Conservation (phyloP, 2,113 vertebrate genomes). For the Alligator sinensis region DNA sequence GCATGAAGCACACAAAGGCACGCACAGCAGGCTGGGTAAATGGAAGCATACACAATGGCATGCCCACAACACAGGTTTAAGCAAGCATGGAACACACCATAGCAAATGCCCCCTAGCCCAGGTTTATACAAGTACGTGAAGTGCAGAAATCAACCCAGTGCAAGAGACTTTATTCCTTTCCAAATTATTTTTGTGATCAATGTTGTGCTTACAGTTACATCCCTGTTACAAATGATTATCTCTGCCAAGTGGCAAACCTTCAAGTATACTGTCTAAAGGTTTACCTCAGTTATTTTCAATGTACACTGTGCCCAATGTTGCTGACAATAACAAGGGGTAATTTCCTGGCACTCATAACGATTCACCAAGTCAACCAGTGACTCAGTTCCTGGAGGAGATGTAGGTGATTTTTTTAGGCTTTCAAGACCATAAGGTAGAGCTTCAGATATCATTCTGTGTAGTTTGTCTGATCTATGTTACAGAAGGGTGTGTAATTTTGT, state of each 20-base stretch:
- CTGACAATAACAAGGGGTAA: neutral
- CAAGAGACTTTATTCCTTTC: neutral
- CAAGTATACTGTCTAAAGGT: neutral
- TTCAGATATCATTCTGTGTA: neutral
- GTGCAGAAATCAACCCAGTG: neutral
- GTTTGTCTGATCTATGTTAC: neutral
- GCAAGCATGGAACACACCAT: neutral
- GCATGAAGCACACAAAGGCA: neutral
- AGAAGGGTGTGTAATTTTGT: neutral
- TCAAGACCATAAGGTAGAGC: neutral
- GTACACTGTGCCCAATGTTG: neutral
- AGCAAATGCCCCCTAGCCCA: neutral
- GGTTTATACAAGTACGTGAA: neutral
- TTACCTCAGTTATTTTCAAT: neutral
- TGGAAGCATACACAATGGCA: too few relatives aligned
- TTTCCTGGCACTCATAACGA: neutral
- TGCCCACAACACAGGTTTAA: neutral
- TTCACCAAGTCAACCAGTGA: neutral
- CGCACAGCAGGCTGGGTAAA: neutral
- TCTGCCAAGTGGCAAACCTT: neutral
- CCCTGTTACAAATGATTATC: neutral
- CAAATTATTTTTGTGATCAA: neutral
- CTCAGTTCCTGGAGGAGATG: neutral
- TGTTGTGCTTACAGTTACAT: neutral
- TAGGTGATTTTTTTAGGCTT: neutral